A percentile compares a stretch with the other conserved stretches of the same genome.
These are phyloP conservation scores for Congeria kusceri DNA, from an alignment of 2,888 invertebrate genomes.

Conservation along the genomic window DNA sequence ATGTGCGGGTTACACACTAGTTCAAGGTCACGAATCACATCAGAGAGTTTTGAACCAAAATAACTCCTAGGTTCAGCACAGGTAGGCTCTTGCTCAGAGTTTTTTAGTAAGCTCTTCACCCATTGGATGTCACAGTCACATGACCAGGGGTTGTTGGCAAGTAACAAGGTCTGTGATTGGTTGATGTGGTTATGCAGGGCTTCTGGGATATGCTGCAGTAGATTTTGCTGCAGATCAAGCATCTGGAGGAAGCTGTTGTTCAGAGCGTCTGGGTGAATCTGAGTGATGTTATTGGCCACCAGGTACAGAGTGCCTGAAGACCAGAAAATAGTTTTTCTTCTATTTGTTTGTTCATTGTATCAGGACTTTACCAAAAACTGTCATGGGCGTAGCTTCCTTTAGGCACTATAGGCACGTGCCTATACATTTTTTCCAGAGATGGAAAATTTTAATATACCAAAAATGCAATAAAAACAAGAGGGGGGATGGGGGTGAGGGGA, in stretches of 20 bases:
- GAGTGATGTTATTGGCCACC: slow-evolving; percentile 53
- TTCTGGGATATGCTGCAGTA: slow-evolving; percentile 62
- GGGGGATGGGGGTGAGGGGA: no score
- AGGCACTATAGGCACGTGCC: no score
- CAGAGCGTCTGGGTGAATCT: slow-evolving; percentile 64
- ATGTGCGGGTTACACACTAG: slow-evolving; percentile 48
- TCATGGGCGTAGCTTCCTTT: no score
- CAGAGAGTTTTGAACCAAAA: slow-evolving; percentile 48
- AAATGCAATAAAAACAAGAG: no score
- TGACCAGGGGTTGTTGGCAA: slow-evolving; percentile 66
- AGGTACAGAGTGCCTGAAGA: slow-evolving; percentile 56
- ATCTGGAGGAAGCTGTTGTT: slow-evolving; percentile 58
- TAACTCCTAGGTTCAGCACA: slow-evolving; percentile 58
- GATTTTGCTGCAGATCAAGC: slow-evolving; percentile 62
- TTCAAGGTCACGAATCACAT: slow-evolving; percentile 46
- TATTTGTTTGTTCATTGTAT: no score
- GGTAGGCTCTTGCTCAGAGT: slow-evolving; percentile 44
- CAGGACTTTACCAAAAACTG: no score
- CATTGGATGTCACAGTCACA: slow-evolving; percentile 75
- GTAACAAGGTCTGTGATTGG: slow-evolving; percentile 45
- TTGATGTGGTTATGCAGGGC: slow-evolving; percentile 56
- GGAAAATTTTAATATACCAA: no score
- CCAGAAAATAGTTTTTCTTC: no score
- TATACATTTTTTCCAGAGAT: no score
- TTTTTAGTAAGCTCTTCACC: slow-evolving; percentile 61